Base-by-base conservation (phyloP, 2,888 invertebrate genomes). In the Mythimna loreyi region DNA sequence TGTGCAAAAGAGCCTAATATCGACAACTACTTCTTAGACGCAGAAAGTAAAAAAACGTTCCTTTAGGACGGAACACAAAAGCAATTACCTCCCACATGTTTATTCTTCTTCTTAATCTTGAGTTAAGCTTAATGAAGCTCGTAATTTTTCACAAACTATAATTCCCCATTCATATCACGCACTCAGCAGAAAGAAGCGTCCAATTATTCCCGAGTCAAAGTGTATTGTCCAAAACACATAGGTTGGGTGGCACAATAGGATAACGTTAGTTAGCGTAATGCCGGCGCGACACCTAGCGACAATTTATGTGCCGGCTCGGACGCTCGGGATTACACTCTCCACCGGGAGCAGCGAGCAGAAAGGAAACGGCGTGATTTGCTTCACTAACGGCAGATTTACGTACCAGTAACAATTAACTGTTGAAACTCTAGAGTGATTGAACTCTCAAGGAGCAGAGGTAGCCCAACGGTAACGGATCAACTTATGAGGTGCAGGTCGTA, bases 201-300 rank as follows among this genome's bases (percentile, higher is more conserved):
- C 60, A 53, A 75, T 62, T 50, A 81, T 52, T 76, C 7, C 28
- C 9, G 19, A 75, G 30, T 61, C 61, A 58, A 57, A 64, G 72
- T 59, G 49, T 68, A 62, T 62, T 61, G 61, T 59, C 50, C 61
- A 43, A 62, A 78, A 71, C 78, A 62, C 64, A 77, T 81, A 53
- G 43, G 72, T 62, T 33, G 55, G 71, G 47, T 60, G 40, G 66
- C 55, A 78, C 63, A 78, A 74, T 67, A 71, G 65, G 61, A 72
- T 67, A 81, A 63, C 68, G 69, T 84, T 69, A 78, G 79, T 75
- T 72, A 78, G 64, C 61, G 70, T 78, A 82, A 78, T 75, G 66
- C 70, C 19, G 52, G 55, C 60, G 62, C 72, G 64, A 69, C 79
- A 78, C 80, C 67, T 68, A 69, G 63, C 67, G 62, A 67, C 78